Base-by-base conservation (phyloP, 2,797 vertebrate genomes). In the Pagetopsis macropterus region DNA sequence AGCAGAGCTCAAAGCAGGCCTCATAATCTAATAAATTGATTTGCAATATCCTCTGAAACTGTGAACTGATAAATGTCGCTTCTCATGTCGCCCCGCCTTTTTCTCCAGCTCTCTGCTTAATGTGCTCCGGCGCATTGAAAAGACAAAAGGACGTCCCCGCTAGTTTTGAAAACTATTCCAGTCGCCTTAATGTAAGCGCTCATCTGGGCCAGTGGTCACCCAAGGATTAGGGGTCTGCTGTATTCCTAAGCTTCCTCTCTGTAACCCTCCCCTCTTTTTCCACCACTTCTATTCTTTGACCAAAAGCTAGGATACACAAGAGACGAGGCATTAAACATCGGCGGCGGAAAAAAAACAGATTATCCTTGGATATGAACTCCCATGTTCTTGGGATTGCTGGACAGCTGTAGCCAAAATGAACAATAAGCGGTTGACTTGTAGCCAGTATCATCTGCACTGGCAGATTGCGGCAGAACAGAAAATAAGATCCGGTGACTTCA, bases 1-100 rank as follows among this genome's bases (percentile, higher is more conserved):
- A 88, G 84, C 86, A 87, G 83, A 88, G 91, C 92, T 93, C 93
- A 94, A 94, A 94, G 93, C 89, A 88, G 84, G 81, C 90, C 81
- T 87, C 87, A 80, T 95, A 95, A 95, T 95, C 94, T 95, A 94
- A 95, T 95, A 94, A 95, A 95, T 94, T 94, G 94, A 95, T 95
- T 95, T 94, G 90, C 90, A 90, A 89, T 91, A 91, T 94, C 93
- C 93, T 90, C 90, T 90, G 88, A 92, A 92, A 94, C 90, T 94
- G 93, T 94, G 92, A 94, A 92, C 89, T 92, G 92, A 94, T 92
- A 92, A 93, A 92, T 88, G 91, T 76, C 77, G 90, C 84, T 90
- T 82, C 86, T 87, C 79, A 60, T 89, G 88, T 91, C 76, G 88
- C 86, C 90, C 87, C 83, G 89, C 90, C 87, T 87, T 71, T 27